Conservation (phyloP, 2,888 invertebrate genomes). For the Polyommatus icarus region DNA sequence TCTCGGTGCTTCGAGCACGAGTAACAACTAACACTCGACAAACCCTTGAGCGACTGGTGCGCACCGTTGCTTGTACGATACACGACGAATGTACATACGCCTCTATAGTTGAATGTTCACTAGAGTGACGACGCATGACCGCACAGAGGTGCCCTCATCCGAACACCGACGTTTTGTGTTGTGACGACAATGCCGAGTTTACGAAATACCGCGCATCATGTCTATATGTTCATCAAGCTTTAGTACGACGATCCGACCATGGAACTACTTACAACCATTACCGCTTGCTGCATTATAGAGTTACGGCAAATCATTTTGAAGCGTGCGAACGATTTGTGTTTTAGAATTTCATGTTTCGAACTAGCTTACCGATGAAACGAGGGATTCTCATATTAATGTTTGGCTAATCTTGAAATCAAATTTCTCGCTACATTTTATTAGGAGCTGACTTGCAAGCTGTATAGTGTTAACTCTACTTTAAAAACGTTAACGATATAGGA, state of each 20-base stretch:
- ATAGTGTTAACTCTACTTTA: background rate
- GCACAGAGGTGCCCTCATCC: slow-evolving; percentile 68
- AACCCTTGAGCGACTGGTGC: slow-evolving; percentile 77
- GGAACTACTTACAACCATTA: slow-evolving; percentile 24
- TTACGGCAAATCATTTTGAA: slow-evolving; percentile 19
- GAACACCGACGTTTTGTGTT: slow-evolving; percentile 64
- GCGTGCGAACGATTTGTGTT: slow-evolving; percentile 8
- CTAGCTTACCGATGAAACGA: slow-evolving; percentile 10
- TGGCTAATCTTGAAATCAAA: background rate
- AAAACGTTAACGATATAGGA: background rate
- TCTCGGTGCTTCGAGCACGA: slow-evolving; percentile 71
- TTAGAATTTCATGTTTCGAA: background rate
- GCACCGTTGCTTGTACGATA: slow-evolving; percentile 65
- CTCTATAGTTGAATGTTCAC: slow-evolving; percentile 65
- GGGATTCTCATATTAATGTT: background rate
- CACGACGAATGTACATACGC: slow-evolving; percentile 72
- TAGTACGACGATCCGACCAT: background rate
- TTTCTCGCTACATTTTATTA: background rate
- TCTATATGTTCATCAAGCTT: slow-evolving; percentile 21
- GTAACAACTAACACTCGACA: slow-evolving; percentile 54
- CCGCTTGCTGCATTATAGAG: slow-evolving; percentile 23
- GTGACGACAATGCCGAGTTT: slow-evolving; percentile 16
- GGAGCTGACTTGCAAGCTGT: background rate
- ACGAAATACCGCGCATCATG: slow-evolving; percentile 19
- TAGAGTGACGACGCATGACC: slow-evolving; percentile 69